These are phyloP conservation scores for Drosophila falleni DNA, from an alignment of 2,888 invertebrate genomes.

Conservation along the genomic window DNA sequence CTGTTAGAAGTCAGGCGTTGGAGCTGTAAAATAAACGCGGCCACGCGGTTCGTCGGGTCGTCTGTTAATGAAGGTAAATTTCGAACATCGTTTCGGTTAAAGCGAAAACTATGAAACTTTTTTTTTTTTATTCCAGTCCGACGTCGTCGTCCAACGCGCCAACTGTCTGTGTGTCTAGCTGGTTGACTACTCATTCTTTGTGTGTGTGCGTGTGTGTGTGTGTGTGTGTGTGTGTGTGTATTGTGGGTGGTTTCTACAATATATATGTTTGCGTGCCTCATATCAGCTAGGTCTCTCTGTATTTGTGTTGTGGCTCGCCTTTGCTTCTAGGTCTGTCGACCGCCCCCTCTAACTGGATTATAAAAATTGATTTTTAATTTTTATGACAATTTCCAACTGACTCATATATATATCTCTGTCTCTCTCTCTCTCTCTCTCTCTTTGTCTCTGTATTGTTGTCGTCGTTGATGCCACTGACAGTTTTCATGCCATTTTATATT, in stretches of 20 bases:
- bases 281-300: slow-evolving; percentile 40
- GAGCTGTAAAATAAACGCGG: slow-evolving; percentile 62
- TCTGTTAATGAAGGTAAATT: slow-evolving; percentile 81
- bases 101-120: slow-evolving; percentile 80
- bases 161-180: slow-evolving; percentile 31
- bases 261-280: slow-evolving; percentile 53
- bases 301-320: slow-evolving; percentile 36
- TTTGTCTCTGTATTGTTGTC: neutral
- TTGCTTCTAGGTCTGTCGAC: slow-evolving; percentile 28
- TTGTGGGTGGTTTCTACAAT: slow-evolving; percentile 39
- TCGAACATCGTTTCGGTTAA: slow-evolving; percentile 77
- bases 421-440: neutral
- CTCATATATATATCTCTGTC: slow-evolving; percentile 41
- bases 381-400: slow-evolving; percentile 82
- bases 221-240: slow-evolving; percentile 31
- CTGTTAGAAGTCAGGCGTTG: slow-evolving; percentile 10
- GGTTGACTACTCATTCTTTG: slow-evolving; percentile 13
- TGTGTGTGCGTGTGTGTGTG: slow-evolving; percentile 29
- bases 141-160: slow-evolving; percentile 28
- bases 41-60: slow-evolving; percentile 73
- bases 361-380: slow-evolving; percentile 84
- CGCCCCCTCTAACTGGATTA: slow-evolving; percentile 82
- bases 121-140: slow-evolving; percentile 76
- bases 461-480: slow-evolving; percentile 20
- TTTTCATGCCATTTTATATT: slow-evolving; percentile 52